Evolutionary conservation across 2,113 vertebrate genomes (phyloP), one percentile per base, ranked within the genome.

Genomic region (Paracanthobrama guichenoti): DNA sequence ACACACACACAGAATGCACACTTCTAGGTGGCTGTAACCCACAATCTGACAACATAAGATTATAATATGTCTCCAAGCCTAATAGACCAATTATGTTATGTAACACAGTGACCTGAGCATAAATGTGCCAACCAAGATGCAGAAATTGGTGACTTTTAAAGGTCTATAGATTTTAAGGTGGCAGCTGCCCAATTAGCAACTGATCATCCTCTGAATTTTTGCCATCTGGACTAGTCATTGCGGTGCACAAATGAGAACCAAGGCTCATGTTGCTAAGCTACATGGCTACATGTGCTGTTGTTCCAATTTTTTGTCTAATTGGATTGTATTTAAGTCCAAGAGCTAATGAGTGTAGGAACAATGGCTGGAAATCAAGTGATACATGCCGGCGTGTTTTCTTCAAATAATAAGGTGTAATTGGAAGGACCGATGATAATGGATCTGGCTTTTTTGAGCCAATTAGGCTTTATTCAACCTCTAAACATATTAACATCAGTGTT

Each of bases 241-340:
- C 13, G 26, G n/a, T 79, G 75, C 62, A 62, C 83, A 83, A 86
- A 85, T 71, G 16, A 64, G 75, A 73, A 69, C 53, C 66, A 44
- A 46, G 16, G 53, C 50, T 83, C 42, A 18, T 31, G 80, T 83
- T 80, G 79, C 87, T 83, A 74, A 71, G 84, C 57, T 85, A 57
- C 77, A 59, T 69, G 28, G 48, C 69, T 82, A 44, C 79, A 84
- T 81, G 78, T 77, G 85, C 74, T 86, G 72, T 85, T 62, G 81
- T 87, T 86, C 76, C 35, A 24, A 18, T 85, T 86, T 62, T 35
- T 83, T 79, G 71, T 72, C 69, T 90, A 86, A 90, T 89, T 89
- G 88, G 85, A 83, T 87, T 48, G 85, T 88, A 69, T 87, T 83
- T 39, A 81, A 73, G 77, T 86, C 88, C 79, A 73, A 79, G 80